These are phyloP conservation scores for Pluvialis apricaria DNA, from an alignment of 2,113 vertebrate species.

Conservation along the genomic window DNA sequence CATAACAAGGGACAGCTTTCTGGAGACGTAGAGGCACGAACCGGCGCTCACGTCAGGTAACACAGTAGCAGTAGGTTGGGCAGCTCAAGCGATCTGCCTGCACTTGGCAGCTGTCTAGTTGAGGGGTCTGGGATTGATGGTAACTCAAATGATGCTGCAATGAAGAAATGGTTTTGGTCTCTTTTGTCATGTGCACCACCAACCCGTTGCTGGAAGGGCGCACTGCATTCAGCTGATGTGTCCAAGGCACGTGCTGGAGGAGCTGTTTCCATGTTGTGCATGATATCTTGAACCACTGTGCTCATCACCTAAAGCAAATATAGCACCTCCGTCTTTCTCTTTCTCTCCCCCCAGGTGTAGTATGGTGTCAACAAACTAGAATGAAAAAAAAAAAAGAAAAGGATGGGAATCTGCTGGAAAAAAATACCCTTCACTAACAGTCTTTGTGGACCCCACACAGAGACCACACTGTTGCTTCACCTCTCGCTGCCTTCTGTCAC, in stretches of 20 bases:
- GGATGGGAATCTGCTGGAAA: background rate
- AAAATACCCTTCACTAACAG: background rate
- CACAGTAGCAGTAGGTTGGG: background rate
- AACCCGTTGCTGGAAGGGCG: background rate
- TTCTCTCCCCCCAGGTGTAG: background rate
- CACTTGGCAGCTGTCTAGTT: background rate
- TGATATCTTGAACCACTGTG: background rate
- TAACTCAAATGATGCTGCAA: background rate
- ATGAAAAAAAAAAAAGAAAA: background rate
- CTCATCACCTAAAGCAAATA: background rate
- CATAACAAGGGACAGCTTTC: background rate
- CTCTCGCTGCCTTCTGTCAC: background rate
- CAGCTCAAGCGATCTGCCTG: background rate
- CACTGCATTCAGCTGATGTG: background rate
- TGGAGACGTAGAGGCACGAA: rapidly evolving
- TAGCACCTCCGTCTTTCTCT: background rate
- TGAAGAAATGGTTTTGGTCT: background rate
- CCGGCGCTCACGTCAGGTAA: background rate
- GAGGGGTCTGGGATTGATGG: background rate
- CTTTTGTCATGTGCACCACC: background rate
- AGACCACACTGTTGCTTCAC: background rate
- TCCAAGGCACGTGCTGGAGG: rapidly evolving
- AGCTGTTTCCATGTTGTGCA: background rate
- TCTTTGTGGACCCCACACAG: background rate
- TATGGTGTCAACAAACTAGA: background rate